phyloP scores from a whole-genome alignment of 1,140 invertebrate species.

The Penaeus japonicus region DNA sequence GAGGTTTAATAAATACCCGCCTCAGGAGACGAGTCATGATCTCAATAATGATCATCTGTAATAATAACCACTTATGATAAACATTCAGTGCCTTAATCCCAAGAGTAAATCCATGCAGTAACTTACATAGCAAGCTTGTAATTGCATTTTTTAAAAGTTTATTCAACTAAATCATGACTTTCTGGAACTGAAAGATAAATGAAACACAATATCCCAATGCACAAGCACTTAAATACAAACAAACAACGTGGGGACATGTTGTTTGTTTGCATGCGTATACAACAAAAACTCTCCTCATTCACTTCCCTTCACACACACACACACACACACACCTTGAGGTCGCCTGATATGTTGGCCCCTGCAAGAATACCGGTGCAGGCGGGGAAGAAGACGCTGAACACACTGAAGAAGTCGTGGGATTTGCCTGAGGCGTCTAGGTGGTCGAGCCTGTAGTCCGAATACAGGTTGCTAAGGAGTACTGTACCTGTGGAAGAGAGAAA shows the following conservation, averaged over 20 bases:
- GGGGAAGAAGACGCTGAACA: slow-evolving; percentile 96
- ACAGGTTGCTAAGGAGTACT: slow-evolving; percentile 77
- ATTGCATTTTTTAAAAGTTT: no score
- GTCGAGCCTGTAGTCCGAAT: slow-evolving; percentile 77
- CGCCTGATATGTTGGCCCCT: slow-evolving; percentile 88
- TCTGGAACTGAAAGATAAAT: background rate
- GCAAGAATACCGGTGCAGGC: slow-evolving; percentile 85
- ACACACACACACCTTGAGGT: slow-evolving; percentile 75
- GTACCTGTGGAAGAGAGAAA: slow-evolving; percentile 49
- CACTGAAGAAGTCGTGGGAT: slow-evolving; percentile 89
- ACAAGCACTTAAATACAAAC: background rate
- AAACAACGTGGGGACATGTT: no score
- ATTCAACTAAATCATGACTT: background rate
- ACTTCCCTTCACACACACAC: background rate
- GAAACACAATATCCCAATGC: background rate
- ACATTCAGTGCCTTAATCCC: no score
- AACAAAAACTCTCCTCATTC: background rate
- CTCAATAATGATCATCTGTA: no score
- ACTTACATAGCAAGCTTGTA: no score
- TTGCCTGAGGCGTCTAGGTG: slow-evolving; percentile 75
- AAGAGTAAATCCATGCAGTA: no score
- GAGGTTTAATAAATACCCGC: no score
- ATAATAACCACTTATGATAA: no score
- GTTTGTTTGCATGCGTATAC: no score
- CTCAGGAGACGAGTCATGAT: no score